Evolutionary conservation across 53 echinoderm and acorn worm species (phyloP), one percentile per base, ranked within the genome.

Genomic region (Pentamera pediparva): DNA sequence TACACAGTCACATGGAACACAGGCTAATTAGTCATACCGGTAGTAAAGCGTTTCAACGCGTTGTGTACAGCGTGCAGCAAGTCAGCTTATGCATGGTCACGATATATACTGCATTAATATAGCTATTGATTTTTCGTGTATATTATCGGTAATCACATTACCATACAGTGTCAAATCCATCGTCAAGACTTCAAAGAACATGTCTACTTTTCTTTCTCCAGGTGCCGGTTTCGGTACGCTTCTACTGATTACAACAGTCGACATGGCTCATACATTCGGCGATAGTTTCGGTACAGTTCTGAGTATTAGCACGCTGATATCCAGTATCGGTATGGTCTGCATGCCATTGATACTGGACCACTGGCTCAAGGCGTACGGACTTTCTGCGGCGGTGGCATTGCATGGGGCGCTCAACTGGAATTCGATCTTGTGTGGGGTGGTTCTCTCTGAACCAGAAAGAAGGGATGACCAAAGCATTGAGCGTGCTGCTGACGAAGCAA

Each of bases 341-440:
- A 57, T 57, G 58, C 58, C 58, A 12, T 3, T 57, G 21, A 13
- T 57, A 2, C 7, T 57, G 29, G 58, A 57, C 29, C 32, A 57
- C 58, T 57, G 58, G 58, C 58, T 57, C 32, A 29, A 20, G 17
- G 17, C 21, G 28, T 28, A 57, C 13, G 58, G 58, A 17, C 58
- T 57, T 28, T 28, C 26, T 31, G 28, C 18, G 29, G 58, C 58
- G 29, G 58, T 57, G 15, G 58, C 58, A 15, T 32, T 57, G 13
- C 58, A 31, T 57, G 58, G 58, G 29, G 58, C 58, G 11, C 58
- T 57, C 58, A 57, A 15, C 11, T 57, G 58, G 58, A 57, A 57
- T 20, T n/a, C 13, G 13, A 28, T 57, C 28, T 32, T 32, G 11
- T 57, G 58, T 57, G 58, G 58, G 13, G 13, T 57, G 25, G 25